Evolutionary conservation across 2,888 invertebrate genomes (phyloP), one percentile per base, ranked within the genome.

Genomic region (Sympetrum striolatum): DNA sequence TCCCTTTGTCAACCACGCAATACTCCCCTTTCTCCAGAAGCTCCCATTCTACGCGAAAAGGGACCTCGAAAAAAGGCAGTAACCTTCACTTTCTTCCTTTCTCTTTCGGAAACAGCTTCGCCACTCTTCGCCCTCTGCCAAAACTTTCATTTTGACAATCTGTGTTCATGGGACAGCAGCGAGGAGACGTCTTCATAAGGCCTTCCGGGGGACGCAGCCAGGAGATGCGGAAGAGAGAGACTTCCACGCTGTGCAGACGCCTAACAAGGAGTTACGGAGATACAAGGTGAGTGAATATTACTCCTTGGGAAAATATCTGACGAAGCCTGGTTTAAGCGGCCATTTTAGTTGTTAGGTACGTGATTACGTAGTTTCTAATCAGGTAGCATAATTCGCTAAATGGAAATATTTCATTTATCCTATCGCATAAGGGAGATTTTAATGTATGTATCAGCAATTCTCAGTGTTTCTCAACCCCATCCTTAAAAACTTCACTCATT

Each of bases 41-140:
- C 37, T 86, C n/a, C 22, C 86, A 60, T 86, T 60, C 86, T 82
- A 60, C 86, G 86, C 60, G n/a, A 86, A 82, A 82, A 58, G 44
- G 82, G 86, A 15, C 8, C 60, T 25, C 8, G n/a, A 60, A 86
- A 82, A 60, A 58, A 86, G 14, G 44, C 31, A 35, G 58, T 58
- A 86, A 86, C 86, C 86, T 86, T 86, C 86, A 86, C 86, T 86
- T 86, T 64, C 86, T 86, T 60, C 86, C 58, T 86, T 31, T 35
- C 60, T n/a, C n/a, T n/a, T 60, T 37, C 31, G 18, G n/a, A 35
- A 60, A 37, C 22, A 22, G 31, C 64, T 58, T 35, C 82, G 25
- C 86, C 60, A 15, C 58, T 35, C 60, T 60, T 37, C 37, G 15
- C 22, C 60, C 60, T 53, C 18, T 8, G 37, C 58, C 8, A 64